phyloP scores from a whole-genome alignment of 2,888 invertebrate genomes.

The Abrostola tripartita region DNA sequence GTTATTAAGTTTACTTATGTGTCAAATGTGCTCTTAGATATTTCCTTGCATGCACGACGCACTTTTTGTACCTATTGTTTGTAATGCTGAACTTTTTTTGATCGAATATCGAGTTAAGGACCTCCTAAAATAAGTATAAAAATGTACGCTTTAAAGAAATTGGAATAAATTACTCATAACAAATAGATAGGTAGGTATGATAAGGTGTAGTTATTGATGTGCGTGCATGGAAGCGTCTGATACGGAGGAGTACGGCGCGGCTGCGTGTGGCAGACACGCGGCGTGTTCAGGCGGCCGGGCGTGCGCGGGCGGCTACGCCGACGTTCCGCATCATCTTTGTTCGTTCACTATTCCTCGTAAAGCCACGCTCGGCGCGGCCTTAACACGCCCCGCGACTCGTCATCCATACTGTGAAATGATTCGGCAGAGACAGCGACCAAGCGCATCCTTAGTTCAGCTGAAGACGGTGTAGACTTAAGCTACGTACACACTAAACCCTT shows the following conservation, averaged over 20 bases:
- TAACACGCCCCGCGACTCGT: constrained; percentile 25
- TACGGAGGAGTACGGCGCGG: constrained; percentile 42
- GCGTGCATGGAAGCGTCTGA: constrained; percentile 74
- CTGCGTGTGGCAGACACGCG: constrained; percentile 31
- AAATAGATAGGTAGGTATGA: constrained; percentile 85
- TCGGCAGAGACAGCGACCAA: constrained; percentile 60
- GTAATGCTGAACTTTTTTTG: constrained; percentile 68
- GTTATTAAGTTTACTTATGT: constrained; percentile 80
- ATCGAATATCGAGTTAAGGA: constrained; percentile 80
- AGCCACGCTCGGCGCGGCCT: constrained; percentile 7
- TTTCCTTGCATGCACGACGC: constrained; percentile 79
- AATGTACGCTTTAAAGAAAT: constrained; percentile 89
- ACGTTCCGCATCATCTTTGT: neutral
- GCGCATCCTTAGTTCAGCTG: constrained; percentile 77
- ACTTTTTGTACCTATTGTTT: constrained; percentile 75
- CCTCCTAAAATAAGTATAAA: constrained; percentile 86
- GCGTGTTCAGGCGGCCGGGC: constrained; percentile 14
- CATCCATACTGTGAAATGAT: constrained; percentile 36
- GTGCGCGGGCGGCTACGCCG: neutral
- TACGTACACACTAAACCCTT: constrained; percentile 70
- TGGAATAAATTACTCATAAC: constrained; percentile 83
- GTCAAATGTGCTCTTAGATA: constrained; percentile 72
- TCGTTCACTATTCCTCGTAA: neutral
- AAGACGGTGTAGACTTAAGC: constrained; percentile 74
- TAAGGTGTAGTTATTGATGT: constrained; percentile 82